A percentile compares a stretch with the other conserved stretches of the same genome.
Evolutionary conservation across 2,797 vertebrate genomes (phyloP).

Genomic region (Chrysocyon brachyurus): DNA sequence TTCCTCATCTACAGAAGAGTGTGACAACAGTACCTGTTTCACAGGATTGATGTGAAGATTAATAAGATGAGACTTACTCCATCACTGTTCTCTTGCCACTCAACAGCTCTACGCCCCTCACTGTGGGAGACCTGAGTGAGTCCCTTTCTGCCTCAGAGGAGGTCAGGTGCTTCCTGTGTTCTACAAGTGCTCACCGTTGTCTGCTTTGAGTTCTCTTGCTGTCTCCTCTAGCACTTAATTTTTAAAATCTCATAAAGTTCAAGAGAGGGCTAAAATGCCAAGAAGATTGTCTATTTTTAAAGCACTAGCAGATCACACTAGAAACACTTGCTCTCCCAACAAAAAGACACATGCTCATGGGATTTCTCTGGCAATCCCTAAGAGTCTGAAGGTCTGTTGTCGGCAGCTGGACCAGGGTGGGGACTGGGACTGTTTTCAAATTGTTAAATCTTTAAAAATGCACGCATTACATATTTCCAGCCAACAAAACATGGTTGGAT

Average conservation of each 20-base stretch:
- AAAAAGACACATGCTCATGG: slow-evolving; percentile 42
- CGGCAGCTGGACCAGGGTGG: slow-evolving; percentile 56
- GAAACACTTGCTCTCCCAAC: slow-evolving; percentile 40
- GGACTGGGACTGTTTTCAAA: slow-evolving; percentile 49
- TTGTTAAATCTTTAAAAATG: neutral
- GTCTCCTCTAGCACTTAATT: neutral
- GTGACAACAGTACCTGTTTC: neutral
- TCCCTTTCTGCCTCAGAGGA: neutral
- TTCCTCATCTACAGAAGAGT: slow-evolving; percentile 19
- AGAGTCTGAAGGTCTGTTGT: neutral
- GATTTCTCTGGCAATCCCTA: slow-evolving; percentile 44
- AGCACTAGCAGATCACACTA: neutral
- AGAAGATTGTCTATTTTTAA: neutral
- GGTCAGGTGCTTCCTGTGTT: neutral
- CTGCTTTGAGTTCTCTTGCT: neutral
- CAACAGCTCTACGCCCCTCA: too few species aligned
- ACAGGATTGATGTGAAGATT: neutral
- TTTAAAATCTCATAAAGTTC: neutral
- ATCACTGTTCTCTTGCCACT: neutral
- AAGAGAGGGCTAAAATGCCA: slow-evolving; percentile 10
- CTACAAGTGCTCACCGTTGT: neutral
- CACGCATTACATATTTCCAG: slow-evolving; percentile 33
- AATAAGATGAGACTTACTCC: neutral
- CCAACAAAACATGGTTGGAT: neutral
- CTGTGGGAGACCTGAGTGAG: neutral